These are phyloP conservation scores for Leptura quadrifasciata DNA, from an alignment of 2,888 invertebrate species.

Conservation along the genomic window DNA sequence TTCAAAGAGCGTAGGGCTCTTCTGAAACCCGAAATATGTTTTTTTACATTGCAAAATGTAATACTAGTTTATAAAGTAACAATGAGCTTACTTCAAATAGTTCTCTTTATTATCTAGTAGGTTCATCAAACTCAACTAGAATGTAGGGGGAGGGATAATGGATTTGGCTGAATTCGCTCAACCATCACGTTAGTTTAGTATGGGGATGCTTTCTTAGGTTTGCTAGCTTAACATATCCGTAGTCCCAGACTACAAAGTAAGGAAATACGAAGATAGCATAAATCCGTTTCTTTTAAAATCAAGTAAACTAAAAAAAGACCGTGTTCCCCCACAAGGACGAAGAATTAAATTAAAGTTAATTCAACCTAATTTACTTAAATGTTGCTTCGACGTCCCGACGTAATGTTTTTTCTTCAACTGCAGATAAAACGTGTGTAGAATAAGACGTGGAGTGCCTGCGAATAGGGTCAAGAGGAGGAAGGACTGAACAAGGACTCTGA, in stretches of 20 bases:
- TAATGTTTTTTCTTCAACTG: conserved; percentile 48
- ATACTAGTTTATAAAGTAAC: no score
- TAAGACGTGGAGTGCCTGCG: conserved; percentile 22
- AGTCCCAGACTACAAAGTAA: not conserved
- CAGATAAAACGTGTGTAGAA: conserved; percentile 53
- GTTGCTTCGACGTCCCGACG: conserved; percentile 7
- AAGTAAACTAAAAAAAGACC: not conserved
- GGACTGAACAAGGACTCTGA: conserved; percentile 11
- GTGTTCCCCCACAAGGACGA: not conserved
- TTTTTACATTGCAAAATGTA: no score
- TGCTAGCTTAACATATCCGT: not conserved
- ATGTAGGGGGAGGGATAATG: no score
- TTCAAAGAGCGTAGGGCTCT: no score
- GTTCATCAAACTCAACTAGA: no score
- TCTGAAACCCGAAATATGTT: no score
- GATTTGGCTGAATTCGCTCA: no score
- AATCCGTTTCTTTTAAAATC: not conserved
- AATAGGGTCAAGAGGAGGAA: conserved; percentile 26
- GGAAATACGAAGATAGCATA: not conserved
- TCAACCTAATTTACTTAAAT: conserved; percentile 47
- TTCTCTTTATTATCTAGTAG: no score
- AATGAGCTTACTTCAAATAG: no score
- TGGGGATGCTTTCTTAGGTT: no score
- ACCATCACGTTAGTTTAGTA: no score
- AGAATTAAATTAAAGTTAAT: conserved; percentile 40